A percentile compares a stretch with the other conserved stretches of the same genome.
phyloP scores from a whole-genome alignment of 2,113 vertebrate species.

The Oncorhynchus kisutch region DNA sequence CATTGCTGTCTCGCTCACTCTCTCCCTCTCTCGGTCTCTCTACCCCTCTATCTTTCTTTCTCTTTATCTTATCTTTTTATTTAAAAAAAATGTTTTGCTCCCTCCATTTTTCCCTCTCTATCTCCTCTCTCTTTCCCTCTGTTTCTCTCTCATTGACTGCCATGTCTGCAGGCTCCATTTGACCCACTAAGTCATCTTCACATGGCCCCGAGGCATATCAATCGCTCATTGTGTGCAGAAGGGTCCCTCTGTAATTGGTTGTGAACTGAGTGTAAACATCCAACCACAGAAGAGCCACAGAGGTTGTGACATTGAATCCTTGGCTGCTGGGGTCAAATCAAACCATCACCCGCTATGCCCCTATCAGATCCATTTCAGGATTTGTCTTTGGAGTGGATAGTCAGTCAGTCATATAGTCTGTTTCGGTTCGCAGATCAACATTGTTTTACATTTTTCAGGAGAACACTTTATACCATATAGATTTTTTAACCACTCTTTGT shows the following conservation, averaged over 20 bases:
- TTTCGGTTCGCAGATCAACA: too few relatives aligned
- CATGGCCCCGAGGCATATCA: slow-evolving; percentile 57
- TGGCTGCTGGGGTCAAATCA: neutral
- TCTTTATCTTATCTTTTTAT: too few relatives aligned
- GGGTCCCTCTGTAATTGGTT: slow-evolving; percentile 37
- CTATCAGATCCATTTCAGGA: slow-evolving; percentile 5
- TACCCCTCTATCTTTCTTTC: too few relatives aligned
- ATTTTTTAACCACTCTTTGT: neutral
- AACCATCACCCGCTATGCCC: too few relatives aligned
- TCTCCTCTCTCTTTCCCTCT: neutral
- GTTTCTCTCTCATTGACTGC: slow-evolving; percentile 26
- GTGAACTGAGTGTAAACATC: slow-evolving; percentile 21
- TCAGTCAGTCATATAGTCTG: neutral
- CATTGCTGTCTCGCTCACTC: neutral
- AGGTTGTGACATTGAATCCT: slow-evolving; percentile 8
- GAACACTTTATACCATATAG: too few relatives aligned
- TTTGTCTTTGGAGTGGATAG: neutral
- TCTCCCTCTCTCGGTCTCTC: neutral
- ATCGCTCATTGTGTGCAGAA: slow-evolving; percentile 46
- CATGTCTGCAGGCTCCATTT: slow-evolving; percentile 71
- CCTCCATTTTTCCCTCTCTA: too few relatives aligned
- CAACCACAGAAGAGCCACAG: neutral
- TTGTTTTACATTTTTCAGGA: too few relatives aligned
- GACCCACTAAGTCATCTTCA: slow-evolving; percentile 75
- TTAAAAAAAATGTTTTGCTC: too few relatives aligned